phyloP scores from a whole-genome alignment of 2,113 vertebrate genomes.

The Sciurus niger region DNA sequence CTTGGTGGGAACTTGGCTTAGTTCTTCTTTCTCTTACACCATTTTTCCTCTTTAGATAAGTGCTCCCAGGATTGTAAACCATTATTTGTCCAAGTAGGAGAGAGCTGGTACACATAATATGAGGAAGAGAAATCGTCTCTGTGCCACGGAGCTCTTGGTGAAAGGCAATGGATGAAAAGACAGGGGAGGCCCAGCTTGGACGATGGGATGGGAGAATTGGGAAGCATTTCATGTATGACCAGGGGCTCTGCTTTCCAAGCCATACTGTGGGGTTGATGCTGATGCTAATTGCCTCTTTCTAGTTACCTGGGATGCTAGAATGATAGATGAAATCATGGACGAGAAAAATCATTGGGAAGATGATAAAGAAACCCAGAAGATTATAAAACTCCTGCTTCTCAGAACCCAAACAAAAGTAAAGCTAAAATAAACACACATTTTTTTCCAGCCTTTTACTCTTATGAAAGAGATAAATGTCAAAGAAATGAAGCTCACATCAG shows the following conservation, averaged over 20 bases:
- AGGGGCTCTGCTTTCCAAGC: not conserved
- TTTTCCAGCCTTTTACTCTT: conserved; percentile 63
- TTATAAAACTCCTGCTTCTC: conserved; percentile 62
- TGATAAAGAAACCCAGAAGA: conserved; percentile 48
- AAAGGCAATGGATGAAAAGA: not conserved
- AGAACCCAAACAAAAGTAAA: conserved; percentile 78
- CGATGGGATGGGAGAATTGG: not conserved
- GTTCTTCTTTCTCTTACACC: not conserved
- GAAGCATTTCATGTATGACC: not conserved
- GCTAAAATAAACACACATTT: conserved; percentile 75
- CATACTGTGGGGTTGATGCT: not conserved
- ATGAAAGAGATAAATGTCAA: conserved; percentile 80
- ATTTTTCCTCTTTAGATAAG: conserved; percentile 45
- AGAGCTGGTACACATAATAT: not conserved
- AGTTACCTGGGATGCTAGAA: not conserved
- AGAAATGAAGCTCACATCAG: conserved; percentile 75
- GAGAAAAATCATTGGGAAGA: conserved; percentile 63
- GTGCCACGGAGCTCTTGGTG: not conserved
- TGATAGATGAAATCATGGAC: conserved; percentile 1
- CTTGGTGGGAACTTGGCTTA: not conserved
- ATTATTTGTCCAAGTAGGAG: not conserved
- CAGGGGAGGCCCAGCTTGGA: not conserved
- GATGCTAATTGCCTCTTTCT: conserved; percentile 23
- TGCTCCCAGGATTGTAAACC: not conserved
- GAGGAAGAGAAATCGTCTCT: not conserved